Percentiles rank a stretch among this genome's conserved stretches.
Evolutionary conservation across 2,797 vertebrate genomes (phyloP).

Genomic region (Gallinago nigripennis): DNA sequence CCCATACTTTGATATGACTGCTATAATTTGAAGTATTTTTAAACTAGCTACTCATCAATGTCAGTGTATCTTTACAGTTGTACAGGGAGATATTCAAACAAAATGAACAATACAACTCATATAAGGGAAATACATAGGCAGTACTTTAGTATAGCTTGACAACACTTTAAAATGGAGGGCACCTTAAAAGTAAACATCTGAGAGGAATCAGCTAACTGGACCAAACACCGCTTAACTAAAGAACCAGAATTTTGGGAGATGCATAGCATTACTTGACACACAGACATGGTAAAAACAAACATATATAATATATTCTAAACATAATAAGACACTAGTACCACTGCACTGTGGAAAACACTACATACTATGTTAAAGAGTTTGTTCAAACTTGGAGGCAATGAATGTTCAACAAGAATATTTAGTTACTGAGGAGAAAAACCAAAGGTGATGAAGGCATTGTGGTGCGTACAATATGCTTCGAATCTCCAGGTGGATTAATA

Average conservation of each 20-base stretch:
- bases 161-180: not conserved
- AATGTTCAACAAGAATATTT: not conserved
- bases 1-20: accelerated
- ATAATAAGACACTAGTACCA: not conserved
- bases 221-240: not conserved
- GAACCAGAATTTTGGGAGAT: not conserved
- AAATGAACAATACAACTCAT: not conserved
- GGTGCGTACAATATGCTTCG: not conserved
- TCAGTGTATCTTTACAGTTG: not conserved
- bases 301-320: not conserved
- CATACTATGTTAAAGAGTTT: not conserved
- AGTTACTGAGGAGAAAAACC: not conserved
- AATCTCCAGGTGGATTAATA: not conserved
- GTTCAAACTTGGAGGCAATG: not conserved
- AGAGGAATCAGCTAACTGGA: not conserved
- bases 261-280: not conserved
- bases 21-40: not conserved
- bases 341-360: not conserved
- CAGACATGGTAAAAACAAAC: not conserved
- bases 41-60: not conserved
- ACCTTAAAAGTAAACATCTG: not conserved
- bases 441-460: not conserved
- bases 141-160: not conserved
- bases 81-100: not conserved
- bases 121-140: not conserved